Base-by-base conservation (phyloP, 92 coral and sea anemone genomes). In the Isaurus tuberculatus region DNA sequence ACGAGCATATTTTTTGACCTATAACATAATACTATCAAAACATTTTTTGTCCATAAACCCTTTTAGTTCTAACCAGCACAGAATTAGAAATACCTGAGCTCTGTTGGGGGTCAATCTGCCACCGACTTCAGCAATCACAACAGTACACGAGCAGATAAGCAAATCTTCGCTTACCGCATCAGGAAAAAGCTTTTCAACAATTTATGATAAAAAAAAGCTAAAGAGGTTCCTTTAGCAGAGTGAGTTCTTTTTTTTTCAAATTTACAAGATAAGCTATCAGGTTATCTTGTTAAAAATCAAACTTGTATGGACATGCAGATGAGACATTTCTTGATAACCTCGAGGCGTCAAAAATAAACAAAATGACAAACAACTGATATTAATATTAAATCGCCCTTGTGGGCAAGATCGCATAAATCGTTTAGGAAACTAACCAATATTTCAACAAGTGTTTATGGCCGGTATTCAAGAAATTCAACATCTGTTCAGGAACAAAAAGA, bases 391-490 rank as follows among this genome's bases (percentile, higher is more conserved):
- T 17, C 63, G 22, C 25, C 22, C n/a, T 55, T 19, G 63, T 55
- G 22, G 8, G 9, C n/a, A 25, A 19, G 27, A 55, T 55, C 63
- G n/a, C 63, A 25, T 55, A 3, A 19, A 55, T n/a, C 63, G 63
- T 55, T 55, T 55, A 55, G 63, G 63, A 55, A 55, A 55, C 25
- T 20, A 55, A 55, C 63, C 63, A 55, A 55, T 55, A 55, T 55
- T 55, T 55, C 63, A 10, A 55, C 63, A 55, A 55, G 63, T 55
- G 63, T 55, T 55, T 5, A n/a, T 20, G 63, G 25, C 63, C 22
- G n/a, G 5, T 26, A 55, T 55, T 55, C 28, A 19, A 55, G 23
- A 55, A 26, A 40, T 8, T 6, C 46, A 13, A 9, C 46, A 40
- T 40, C 46, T 40, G 46, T 8, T 40, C 11, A 2, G 46, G 9